Evolutionary conservation across 2,113 vertebrate species (phyloP).

Genomic region (Morone saxatilis): DNA sequence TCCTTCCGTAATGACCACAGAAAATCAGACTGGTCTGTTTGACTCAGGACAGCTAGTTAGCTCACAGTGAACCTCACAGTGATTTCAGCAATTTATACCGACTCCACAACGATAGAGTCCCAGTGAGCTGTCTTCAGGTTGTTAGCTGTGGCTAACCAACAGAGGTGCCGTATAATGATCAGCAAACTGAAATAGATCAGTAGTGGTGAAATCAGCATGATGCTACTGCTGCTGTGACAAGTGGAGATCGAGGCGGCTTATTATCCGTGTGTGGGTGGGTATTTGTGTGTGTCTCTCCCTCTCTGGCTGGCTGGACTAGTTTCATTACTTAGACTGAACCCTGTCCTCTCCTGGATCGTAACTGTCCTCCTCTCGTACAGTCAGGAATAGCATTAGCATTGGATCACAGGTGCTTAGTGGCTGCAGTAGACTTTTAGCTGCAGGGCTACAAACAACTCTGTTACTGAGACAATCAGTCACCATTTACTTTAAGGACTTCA

Average conservation of each 20-base stretch:
- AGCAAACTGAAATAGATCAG: slow-evolving; percentile 53
- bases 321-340: slow-evolving; percentile 45
- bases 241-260: slow-evolving; percentile 37
- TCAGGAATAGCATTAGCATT: slow-evolving; percentile 44
- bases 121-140: slow-evolving; percentile 37
- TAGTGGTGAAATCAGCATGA: slow-evolving; percentile 44
- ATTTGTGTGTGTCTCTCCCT: slow-evolving; percentile 11
- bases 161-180: slow-evolving; percentile 56
- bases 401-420: slow-evolving; percentile 52
- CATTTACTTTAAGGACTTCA: slow-evolving; percentile 57
- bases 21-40: background rate
- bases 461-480: slow-evolving; percentile 47
- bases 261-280: slow-evolving; percentile 48
- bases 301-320: slow-evolving; percentile 22
- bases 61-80: slow-evolving; percentile 5
- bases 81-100: slow-evolving; percentile 29
- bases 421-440: slow-evolving; percentile 36
- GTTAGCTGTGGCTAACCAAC: slow-evolving; percentile 52
- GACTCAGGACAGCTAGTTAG: slow-evolving; percentile 20
- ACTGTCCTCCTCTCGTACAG: slow-evolving; percentile 28
- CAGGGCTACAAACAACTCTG: slow-evolving; percentile 30
- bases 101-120: slow-evolving; percentile 9
- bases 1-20: slow-evolving; percentile 6
- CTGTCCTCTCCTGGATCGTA: slow-evolving; percentile 20
- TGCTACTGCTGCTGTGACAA: slow-evolving; percentile 49